Percentiles rank a stretch among this genome's conserved stretches.
phyloP scores from a whole-genome alignment of 2,888 invertebrate species.

The Bombylius discolor region DNA sequence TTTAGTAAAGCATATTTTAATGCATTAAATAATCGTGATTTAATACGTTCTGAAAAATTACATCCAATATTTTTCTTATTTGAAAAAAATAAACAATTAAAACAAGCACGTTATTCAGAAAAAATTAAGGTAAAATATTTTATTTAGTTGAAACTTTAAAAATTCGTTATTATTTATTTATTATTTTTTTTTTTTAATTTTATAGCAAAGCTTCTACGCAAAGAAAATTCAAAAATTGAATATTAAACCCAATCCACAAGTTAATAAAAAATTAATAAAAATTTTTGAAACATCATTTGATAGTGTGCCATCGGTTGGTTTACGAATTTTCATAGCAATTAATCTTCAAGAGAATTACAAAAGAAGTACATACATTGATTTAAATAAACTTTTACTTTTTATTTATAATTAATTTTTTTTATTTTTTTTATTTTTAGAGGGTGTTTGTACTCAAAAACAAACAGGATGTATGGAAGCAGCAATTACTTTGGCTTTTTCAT shows the following conservation, averaged over 20 bases:
- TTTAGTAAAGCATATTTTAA: constrained; percentile 15
- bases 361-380: constrained; percentile 18
- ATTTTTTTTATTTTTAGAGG: constrained; percentile 18
- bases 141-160: neutral
- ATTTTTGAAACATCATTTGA: constrained; percentile 13
- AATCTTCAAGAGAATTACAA: constrained; percentile 27
- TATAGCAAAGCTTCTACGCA: constrained; percentile 3
- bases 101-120: constrained; percentile 8
- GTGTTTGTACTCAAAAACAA: constrained; percentile 19
- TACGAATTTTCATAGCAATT: constrained; percentile 27
- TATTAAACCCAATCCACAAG: neutral
- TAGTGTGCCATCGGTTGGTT: constrained; percentile 11
- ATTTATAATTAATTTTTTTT: too few species aligned
- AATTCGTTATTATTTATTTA: too few species aligned
- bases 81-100: constrained; percentile 13
- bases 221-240: neutral
- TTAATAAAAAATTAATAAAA: constrained; percentile 2
- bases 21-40: constrained; percentile 16
- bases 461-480: constrained; percentile 26
- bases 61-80: constrained; percentile 24
- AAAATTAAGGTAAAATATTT: constrained; percentile 8
- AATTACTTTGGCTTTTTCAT: constrained; percentile 27
- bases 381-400: too few species aligned
- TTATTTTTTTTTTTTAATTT: neutral
- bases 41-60: constrained; percentile 19